Percentiles rank a stretch among this genome's conserved stretches.
These are phyloP conservation scores for Gallinago nigripennis DNA, from an alignment of 2,797 vertebrate genomes.

Conservation along the genomic window DNA sequence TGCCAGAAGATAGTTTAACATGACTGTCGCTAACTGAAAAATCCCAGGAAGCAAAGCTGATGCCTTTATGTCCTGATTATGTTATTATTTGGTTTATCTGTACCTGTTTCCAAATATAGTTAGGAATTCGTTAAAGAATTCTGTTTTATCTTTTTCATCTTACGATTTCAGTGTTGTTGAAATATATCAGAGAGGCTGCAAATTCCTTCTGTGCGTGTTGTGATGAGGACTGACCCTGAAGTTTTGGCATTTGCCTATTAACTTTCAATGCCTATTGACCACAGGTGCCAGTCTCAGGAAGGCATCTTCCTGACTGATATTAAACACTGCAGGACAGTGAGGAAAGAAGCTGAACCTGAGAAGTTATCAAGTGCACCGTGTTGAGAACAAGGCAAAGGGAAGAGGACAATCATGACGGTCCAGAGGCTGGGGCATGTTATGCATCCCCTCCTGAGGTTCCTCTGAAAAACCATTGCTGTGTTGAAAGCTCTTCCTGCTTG, in stretches of 20 bases:
- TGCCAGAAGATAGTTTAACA: background rate
- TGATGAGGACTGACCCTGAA: background rate
- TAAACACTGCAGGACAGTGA: background rate
- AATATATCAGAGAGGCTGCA: background rate
- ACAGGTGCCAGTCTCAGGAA: background rate
- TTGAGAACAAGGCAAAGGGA: background rate
- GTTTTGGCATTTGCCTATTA: background rate
- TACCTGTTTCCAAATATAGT: background rate
- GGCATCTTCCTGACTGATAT: background rate
- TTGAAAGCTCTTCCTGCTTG: background rate
- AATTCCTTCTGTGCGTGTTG: background rate
- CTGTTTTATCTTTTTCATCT: background rate
- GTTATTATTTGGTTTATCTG: background rate
- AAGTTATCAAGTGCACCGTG: rapidly evolving
- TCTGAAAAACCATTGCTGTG: background rate
- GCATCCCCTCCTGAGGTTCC: background rate
- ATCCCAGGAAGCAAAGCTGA: background rate
- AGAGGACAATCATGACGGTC: background rate
- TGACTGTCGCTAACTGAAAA: background rate
- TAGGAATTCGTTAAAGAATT: background rate
- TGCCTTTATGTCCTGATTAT: background rate
- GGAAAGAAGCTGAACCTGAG: background rate
- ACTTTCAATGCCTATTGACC: background rate
- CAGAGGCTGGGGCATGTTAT: background rate
- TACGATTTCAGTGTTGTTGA: background rate